A percentile compares a stretch with the other conserved stretches of the same genome.
These are phyloP conservation scores for Stichopus horrens DNA, from an alignment of 53 echinoderm and acorn worm genomes.

Conservation along the genomic window DNA sequence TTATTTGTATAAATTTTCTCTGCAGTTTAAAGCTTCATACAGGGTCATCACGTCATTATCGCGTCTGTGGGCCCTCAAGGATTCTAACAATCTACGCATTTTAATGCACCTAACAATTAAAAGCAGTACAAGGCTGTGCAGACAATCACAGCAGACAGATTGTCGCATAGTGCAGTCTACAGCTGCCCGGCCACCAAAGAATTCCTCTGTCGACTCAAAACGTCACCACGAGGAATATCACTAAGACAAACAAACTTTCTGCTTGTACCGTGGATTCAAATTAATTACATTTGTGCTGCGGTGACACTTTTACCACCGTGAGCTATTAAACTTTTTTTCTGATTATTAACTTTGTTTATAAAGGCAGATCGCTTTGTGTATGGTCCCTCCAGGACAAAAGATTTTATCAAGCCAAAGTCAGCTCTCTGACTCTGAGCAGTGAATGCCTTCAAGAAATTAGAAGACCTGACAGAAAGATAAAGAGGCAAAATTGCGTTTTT, in stretches of 20 bases:
- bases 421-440: not conserved
- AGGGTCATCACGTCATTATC: too few species aligned
- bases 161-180: too few species aligned
- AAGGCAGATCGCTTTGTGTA: not conserved
- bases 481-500: too few species aligned
- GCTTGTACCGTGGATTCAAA: not conserved
- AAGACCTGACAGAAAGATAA: too few species aligned
- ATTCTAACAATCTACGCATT: too few species aligned
- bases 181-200: too few species aligned
- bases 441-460: not conserved
- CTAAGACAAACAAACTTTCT: not conserved
- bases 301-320: not conserved
- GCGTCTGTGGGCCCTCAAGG: too few species aligned
- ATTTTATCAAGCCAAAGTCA: not conserved
- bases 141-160: too few species aligned
- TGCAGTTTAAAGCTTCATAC: too few species aligned
- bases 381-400: not conserved
- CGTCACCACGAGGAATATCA: not conserved
- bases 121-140: too few species aligned
- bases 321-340: not conserved
- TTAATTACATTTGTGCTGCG: not conserved
- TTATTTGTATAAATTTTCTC: too few species aligned
- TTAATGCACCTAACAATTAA: too few species aligned
- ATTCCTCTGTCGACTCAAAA: not conserved
- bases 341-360: not conserved